phyloP scores from a whole-genome alignment of 2,113 vertebrate genomes.

The Prochilodus magdalenae region DNA sequence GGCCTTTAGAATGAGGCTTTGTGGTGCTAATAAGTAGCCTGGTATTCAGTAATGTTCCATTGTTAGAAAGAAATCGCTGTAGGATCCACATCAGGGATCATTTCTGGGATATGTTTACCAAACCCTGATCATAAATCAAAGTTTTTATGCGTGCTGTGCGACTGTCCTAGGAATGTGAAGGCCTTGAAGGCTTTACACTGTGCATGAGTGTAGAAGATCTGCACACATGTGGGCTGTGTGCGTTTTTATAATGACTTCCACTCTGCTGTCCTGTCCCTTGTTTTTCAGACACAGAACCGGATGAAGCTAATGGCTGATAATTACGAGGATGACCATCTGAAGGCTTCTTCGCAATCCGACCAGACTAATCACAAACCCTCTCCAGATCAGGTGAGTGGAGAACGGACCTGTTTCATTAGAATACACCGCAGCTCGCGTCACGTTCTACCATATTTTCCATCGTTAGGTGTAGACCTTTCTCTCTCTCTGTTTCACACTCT shows the following conservation, averaged over 20 bases:
- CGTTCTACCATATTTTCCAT: background rate
- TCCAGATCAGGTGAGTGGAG: constrained; percentile 89
- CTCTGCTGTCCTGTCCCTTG: background rate
- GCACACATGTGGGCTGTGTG: background rate
- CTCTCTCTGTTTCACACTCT: constrained; percentile 3
- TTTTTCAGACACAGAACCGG: constrained; percentile 90
- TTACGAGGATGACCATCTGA: constrained; percentile 94
- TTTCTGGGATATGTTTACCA: background rate
- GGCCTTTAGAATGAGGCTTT: too few species aligned
- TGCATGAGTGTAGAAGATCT: background rate
- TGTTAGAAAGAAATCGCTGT: too few species aligned
- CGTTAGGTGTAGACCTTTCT: too few species aligned
- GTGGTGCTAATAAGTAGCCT: too few species aligned
- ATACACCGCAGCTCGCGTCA: background rate
- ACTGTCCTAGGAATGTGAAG: constrained; percentile 5
- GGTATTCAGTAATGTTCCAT: too few species aligned
- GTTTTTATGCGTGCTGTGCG: background rate
- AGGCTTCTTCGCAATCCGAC: constrained; percentile 82
- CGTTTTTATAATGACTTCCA: constrained; percentile 10
- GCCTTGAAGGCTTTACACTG: constrained; percentile 3
- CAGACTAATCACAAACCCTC: constrained; percentile 96
- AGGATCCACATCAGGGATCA: background rate
- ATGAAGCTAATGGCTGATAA: constrained; percentile 99
- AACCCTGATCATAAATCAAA: background rate
- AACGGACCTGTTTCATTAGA: background rate